Evolutionary conservation across 2,113 vertebrate genomes (phyloP).

Genomic region (Ptychochromis oligacanthus): DNA sequence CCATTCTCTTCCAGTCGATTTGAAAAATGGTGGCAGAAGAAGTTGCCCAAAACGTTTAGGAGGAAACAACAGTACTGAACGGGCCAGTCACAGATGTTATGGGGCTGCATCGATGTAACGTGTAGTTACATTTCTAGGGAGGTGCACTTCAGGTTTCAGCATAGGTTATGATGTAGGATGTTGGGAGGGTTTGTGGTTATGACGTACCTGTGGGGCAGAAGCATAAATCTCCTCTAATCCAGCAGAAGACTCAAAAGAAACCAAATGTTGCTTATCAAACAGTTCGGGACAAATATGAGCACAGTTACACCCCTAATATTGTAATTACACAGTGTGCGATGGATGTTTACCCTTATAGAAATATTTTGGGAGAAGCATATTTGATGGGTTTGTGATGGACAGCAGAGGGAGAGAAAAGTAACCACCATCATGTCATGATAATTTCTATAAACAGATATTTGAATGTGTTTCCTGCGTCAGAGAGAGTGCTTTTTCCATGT

Average conservation of each 20-base stretch:
- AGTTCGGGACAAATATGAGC: too few species aligned
- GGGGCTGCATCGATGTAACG: neutral
- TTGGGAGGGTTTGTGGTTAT: neutral
- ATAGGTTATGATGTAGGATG: neutral
- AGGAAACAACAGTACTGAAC: neutral
- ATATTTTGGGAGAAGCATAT: neutral
- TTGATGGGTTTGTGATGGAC: too few species aligned
- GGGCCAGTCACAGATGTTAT: neutral
- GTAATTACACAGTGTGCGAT: too few species aligned
- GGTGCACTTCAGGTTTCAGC: neutral
- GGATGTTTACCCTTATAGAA: neutral
- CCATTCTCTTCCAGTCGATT: too few species aligned
- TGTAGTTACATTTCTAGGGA: accelerated
- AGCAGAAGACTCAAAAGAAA: neutral
- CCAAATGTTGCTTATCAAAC: too few species aligned
- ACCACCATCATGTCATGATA: neutral
- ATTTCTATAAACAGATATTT: neutral
- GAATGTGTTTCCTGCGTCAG: neutral
- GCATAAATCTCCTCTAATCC: neutral
- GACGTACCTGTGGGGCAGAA: neutral
- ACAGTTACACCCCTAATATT: too few species aligned
- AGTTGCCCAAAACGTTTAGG: neutral
- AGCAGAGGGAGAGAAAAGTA: neutral
- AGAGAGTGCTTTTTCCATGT: neutral
- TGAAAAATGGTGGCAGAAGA: neutral